A percentile compares a stretch with the other conserved stretches of the same genome.
These are phyloP conservation scores for Drosophila picticornis DNA, from an alignment of 2,888 invertebrate species.

Conservation along the genomic window DNA sequence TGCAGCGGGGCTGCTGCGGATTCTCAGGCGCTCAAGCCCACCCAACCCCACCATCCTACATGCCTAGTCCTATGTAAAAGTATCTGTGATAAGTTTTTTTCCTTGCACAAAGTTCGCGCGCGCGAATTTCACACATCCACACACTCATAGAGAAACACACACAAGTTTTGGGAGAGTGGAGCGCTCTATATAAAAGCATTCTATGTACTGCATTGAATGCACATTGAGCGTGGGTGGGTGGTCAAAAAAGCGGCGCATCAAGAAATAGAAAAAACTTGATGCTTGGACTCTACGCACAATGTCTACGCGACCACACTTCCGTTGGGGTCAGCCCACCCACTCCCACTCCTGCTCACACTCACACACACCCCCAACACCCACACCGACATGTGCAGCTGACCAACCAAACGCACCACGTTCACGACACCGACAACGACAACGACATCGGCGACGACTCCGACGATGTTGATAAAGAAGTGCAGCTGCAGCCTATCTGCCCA, in stretches of 20 bases:
- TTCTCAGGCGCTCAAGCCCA: slow-evolving; percentile 17
- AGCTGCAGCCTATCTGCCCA: slow-evolving; percentile 45
- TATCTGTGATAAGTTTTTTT: slow-evolving; percentile 71
- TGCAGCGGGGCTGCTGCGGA: slow-evolving; percentile 53
- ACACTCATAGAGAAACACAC: slow-evolving; percentile 28
- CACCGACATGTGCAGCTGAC: slow-evolving; percentile 53
- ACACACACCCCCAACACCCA: slow-evolving; percentile 5
- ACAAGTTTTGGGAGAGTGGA: slow-evolving; percentile 10
- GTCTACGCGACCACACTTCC: slow-evolving; percentile 77
- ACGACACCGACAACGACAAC: slow-evolving; percentile 28
- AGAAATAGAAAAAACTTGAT: slow-evolving; percentile 78
- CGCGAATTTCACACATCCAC: slow-evolving; percentile 51
- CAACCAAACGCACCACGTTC: slow-evolving; percentile 67
- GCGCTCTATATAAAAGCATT: slow-evolving; percentile 41
- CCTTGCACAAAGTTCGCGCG: slow-evolving; percentile 74
- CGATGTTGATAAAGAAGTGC: slow-evolving; percentile 57
- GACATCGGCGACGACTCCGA: slow-evolving; percentile 22
- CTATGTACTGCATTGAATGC: slow-evolving; percentile 66
- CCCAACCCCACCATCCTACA: background rate
- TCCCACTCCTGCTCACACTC: background rate
- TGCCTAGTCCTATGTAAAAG: slow-evolving; percentile 67
- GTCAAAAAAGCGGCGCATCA: slow-evolving; percentile 46
- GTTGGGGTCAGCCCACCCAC: slow-evolving; percentile 34
- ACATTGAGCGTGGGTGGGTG: slow-evolving; percentile 19
- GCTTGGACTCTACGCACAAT: slow-evolving; percentile 71